Conservation (phyloP, 2,113 vertebrate species). For the Megaceryle maxima region DNA sequence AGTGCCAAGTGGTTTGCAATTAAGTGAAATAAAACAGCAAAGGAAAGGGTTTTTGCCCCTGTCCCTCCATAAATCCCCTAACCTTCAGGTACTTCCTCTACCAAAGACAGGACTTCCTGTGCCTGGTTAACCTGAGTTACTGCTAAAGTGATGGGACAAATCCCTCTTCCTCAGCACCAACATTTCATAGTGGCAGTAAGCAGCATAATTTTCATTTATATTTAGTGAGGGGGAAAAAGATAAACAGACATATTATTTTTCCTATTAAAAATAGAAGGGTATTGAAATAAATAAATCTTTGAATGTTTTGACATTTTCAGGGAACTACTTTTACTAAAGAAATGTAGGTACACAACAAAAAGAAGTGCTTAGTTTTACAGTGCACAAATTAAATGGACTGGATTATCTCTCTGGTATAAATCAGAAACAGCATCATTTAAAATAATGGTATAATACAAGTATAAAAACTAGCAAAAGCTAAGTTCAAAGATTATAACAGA, state of each 20-base stretch:
- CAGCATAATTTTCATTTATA: neutral
- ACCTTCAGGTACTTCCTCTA: neutral
- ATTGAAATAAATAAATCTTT: constrained; percentile 28
- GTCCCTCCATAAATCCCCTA: neutral
- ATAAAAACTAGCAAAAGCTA: constrained; percentile 2
- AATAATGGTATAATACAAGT: neutral
- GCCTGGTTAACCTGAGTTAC: constrained; percentile 15
- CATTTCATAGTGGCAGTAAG: constrained; percentile 16
- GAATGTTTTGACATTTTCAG: constrained; percentile 29
- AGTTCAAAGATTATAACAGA: neutral
- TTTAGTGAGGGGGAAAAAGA: neutral
- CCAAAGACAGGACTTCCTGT: neutral
- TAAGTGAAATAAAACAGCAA: neutral
- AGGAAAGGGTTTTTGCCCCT: rapidly evolving
- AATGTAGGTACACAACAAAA: constrained; percentile 34
- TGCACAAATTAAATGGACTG: neutral
- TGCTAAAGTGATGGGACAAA: neutral
- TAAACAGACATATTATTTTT: constrained; percentile 10
- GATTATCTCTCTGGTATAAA: neutral
- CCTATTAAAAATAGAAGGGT: neutral
- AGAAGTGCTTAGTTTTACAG: constrained; percentile 34
- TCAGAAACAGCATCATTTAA: neutral
- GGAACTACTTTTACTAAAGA: constrained; percentile 43
- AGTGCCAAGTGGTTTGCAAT: neutral
- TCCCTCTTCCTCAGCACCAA: neutral